A percentile compares a stretch with the other conserved stretches of the same genome.
phyloP scores from a whole-genome alignment of 2,888 invertebrate genomes.

The Drosophila prolongata region DNA sequence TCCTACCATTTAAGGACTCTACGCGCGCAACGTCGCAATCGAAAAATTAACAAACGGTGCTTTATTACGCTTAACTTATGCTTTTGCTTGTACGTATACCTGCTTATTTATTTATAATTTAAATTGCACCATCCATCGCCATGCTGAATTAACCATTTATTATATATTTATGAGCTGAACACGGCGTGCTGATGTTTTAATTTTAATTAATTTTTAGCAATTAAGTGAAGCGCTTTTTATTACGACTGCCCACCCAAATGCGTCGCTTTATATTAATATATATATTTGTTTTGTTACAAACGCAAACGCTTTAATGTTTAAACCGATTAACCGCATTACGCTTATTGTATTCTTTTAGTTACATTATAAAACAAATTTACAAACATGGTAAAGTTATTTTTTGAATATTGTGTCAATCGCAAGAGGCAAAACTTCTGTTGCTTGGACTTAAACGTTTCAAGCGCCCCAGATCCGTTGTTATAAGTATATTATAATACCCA shows the following conservation, averaged over 20 bases:
- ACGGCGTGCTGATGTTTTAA: slow-evolving; percentile 47
- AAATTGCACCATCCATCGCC: slow-evolving; percentile 29
- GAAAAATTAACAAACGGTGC: slow-evolving; percentile 42
- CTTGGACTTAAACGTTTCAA: slow-evolving; percentile 27
- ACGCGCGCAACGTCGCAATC: slow-evolving; percentile 21
- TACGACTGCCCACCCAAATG: neutral
- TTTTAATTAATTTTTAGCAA: slow-evolving; percentile 37
- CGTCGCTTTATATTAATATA: slow-evolving; percentile 11
- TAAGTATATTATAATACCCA: slow-evolving; percentile 48
- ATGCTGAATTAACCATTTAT: slow-evolving; percentile 26
- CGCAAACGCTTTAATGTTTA: slow-evolving; percentile 45
- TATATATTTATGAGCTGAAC: slow-evolving; percentile 48
- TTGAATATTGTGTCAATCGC: slow-evolving; percentile 80
- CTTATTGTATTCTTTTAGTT: slow-evolving; percentile 36
- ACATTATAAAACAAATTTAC: slow-evolving; percentile 22
- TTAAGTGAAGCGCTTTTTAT: slow-evolving; percentile 29
- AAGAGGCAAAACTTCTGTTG: slow-evolving; percentile 57
- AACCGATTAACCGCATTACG: slow-evolving; percentile 30
- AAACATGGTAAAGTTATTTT: slow-evolving; percentile 36
- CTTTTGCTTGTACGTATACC: slow-evolving; percentile 51
- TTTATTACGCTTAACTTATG: slow-evolving; percentile 56
- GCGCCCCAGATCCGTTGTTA: slow-evolving; percentile 45
- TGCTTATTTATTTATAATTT: slow-evolving; percentile 40
- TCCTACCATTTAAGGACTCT: slow-evolving; percentile 34
- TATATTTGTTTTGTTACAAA: slow-evolving; percentile 9